Evolutionary conservation across 2,888 invertebrate species (phyloP), one percentile per base, ranked within the genome.

Genomic region (Steinernema hermaphroditum): DNA sequence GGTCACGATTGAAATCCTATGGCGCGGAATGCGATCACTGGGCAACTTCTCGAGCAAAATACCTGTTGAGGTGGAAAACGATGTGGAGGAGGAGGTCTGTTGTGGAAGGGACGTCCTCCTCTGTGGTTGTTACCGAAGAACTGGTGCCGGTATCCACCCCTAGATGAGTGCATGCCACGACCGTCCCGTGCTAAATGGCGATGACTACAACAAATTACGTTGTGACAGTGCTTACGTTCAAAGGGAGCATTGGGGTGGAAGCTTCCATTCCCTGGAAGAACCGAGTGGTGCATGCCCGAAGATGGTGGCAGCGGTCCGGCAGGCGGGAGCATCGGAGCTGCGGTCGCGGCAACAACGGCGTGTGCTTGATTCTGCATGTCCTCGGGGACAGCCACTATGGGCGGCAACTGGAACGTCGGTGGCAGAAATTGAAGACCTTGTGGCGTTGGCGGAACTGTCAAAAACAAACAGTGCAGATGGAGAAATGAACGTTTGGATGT

Each of bases 391-490:
- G n/a, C n/a, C n/a, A 29, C 34, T 4, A 62, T 6, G 16, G 29
- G 27, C 29, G 62, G 16, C 6, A 62, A 16, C 1, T 29, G 62
- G 34, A 62, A 62, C 34, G 27, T 27, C 16, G 62, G 62, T 1
- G 62, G 34, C 1, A 62, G 62, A 14, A 62, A 62, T 27, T 62
- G 62, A 14, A 62, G 62, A 32, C 32, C 62, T 32, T 62, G 62
- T 16, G 62, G 27, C 1, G 29, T 12, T 29, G 62, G 62, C 27
- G 34, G 16, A 14, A 34, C 62, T 29, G 32, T n/a, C n/a, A n/a
- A 62, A 32, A 62, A 32, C 6, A 32, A 50, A 4, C 22, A 32
- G 14, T 32, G 27, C 16, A 32, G 27, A 32, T 9, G 32, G 14
- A 34, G 16, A 1, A 32, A 12, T 29, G 16, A 62, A 29, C 32